These are phyloP conservation scores for Bothrops jararaca DNA, from an alignment of 2,113 vertebrate species.

Conservation along the genomic window DNA sequence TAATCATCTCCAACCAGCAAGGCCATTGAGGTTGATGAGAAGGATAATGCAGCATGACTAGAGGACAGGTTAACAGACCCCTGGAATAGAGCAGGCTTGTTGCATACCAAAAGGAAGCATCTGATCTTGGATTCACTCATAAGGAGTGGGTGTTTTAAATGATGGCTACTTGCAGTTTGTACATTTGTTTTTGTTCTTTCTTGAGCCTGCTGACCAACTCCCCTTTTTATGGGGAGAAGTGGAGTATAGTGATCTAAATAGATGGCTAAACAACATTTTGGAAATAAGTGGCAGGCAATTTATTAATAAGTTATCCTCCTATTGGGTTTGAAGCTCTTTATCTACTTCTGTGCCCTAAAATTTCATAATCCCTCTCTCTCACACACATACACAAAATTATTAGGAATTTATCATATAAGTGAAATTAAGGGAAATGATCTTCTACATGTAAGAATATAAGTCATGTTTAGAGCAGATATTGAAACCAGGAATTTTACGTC, in stretches of 20 bases:
- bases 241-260: not conserved
- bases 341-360: not conserved
- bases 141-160: not conserved
- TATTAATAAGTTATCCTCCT: not conserved
- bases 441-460: not conserved
- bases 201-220: not conserved
- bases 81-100: not conserved
- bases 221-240: not conserved
- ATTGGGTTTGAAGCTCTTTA: not conserved
- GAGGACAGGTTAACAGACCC: not conserved
- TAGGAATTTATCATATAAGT: not conserved
- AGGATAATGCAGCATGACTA: not conserved
- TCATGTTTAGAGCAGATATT: not conserved
- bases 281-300: not conserved
- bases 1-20: not conserved
- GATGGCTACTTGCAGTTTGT: not conserved
- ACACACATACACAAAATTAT: not conserved
- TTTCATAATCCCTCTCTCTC: not conserved
- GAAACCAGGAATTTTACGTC: not conserved
- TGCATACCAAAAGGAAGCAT: not conserved
- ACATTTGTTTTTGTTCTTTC: not conserved
- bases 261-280: not conserved
- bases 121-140: not conserved
- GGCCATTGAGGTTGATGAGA: not conserved
- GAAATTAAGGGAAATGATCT: not conserved